These are phyloP conservation scores for Nymphalis c-album DNA, from an alignment of 2,888 invertebrate species.

Conservation along the genomic window DNA sequence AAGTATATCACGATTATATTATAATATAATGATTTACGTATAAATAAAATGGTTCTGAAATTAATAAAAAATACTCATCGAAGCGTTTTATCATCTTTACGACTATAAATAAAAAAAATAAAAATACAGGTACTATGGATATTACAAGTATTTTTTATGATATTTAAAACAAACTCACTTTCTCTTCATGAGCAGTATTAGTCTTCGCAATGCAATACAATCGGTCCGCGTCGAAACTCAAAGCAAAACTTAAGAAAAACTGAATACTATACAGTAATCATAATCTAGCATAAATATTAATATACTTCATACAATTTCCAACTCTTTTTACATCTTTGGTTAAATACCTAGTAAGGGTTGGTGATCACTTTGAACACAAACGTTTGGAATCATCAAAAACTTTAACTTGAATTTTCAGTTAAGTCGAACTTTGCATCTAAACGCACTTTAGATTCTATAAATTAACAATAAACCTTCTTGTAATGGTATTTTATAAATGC, in stretches of 20 bases:
- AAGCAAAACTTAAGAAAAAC: conserved; percentile 3
- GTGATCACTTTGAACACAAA: conserved; percentile 62
- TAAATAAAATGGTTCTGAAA: too few relatives aligned
- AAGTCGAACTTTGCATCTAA: background rate
- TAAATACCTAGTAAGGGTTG: conserved; percentile 75
- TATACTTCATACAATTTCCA: conserved; percentile 60
- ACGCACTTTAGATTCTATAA: conserved; percentile 21
- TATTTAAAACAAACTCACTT: background rate
- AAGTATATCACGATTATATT: background rate
- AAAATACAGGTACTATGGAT: conserved; percentile 6
- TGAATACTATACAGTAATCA: conserved; percentile 25
- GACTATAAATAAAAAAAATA: background rate
- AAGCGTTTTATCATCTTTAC: background rate
- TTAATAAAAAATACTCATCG: background rate
- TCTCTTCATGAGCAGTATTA: background rate
- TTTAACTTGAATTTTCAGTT: conserved; percentile 8
- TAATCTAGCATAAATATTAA: conserved; percentile 44
- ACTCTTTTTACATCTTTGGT: conserved; percentile 80
- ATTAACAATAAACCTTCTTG: background rate
- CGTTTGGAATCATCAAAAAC: conserved; percentile 38
- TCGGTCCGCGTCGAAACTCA: background rate
- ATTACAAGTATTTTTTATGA: conserved; percentile 4
- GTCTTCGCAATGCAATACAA: background rate
- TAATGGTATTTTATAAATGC: background rate
- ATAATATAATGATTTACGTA: background rate